Evolutionary conservation across 2,113 vertebrate species (phyloP).

Genomic region (Tyto alba): DNA sequence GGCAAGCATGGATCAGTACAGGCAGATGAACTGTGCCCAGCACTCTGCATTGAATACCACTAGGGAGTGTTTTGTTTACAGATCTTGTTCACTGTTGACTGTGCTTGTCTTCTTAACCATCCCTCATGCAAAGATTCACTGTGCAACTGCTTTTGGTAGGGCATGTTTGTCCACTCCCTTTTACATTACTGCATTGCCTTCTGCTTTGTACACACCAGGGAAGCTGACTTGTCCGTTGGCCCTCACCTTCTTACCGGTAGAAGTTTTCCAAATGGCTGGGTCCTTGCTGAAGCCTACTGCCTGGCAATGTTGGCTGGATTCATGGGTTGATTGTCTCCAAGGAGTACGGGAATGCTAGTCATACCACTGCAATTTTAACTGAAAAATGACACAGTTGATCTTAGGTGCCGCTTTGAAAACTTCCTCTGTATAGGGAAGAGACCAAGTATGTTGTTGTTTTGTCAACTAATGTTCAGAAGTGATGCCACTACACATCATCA

Average conservation of each 20-base stretch:
- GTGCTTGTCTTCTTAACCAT: conserved; percentile 6
- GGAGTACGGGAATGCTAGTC: background rate
- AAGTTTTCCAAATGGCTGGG: background rate
- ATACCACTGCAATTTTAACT: background rate
- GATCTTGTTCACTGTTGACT: background rate
- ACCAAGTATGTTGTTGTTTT: background rate
- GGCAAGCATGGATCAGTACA: conserved; percentile 50
- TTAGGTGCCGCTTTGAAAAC: background rate
- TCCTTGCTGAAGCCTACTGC: background rate
- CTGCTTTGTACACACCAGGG: accelerated
- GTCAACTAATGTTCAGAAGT: background rate
- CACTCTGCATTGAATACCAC: conserved; percentile 10
- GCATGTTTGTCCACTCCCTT: background rate
- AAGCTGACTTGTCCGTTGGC: background rate
- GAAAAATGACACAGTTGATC: background rate
- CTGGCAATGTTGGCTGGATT: background rate
- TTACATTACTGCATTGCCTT: background rate
- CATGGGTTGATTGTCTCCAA: background rate
- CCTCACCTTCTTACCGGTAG: background rate
- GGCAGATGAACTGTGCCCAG: background rate
- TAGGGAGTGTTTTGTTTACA: conserved; percentile 65
- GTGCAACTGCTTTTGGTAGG: background rate
- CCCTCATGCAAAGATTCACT: background rate
- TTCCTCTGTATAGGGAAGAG: background rate
- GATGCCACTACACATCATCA: background rate